Evolutionary conservation across 2,113 vertebrate genomes (phyloP).

Genomic region (Aphyosemion australe): DNA sequence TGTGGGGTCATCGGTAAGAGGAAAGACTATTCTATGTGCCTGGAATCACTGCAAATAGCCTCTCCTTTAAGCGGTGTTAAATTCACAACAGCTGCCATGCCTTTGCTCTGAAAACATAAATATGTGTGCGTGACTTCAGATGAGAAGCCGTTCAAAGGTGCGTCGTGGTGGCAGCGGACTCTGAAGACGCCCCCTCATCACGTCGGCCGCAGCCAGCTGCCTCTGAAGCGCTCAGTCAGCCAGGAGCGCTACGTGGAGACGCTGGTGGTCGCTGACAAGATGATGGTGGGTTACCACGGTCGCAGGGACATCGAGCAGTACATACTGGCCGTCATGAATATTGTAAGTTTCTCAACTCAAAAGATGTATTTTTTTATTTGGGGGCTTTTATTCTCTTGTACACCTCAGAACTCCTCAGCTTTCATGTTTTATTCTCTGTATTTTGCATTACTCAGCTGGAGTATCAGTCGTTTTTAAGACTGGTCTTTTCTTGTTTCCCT

Average conservation of each 20-base stretch:
- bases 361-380: constrained; percentile 8
- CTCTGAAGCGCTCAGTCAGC: constrained; percentile 94
- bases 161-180: constrained; percentile 90
- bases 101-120: background rate
- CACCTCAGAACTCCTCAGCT: too few species aligned
- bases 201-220: constrained; percentile 87
- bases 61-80: too few species aligned
- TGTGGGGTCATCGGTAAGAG: constrained; percentile 93
- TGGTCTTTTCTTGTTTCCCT: constrained; percentile 99
- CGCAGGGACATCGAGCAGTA: constrained; percentile 98
- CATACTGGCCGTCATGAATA: constrained; percentile 98
- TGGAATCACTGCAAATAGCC: too few species aligned
- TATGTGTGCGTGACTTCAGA: constrained; percentile 72
- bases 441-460: background rate
- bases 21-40: constrained; percentile 12
- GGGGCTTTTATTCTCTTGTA: too few species aligned
- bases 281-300: constrained; percentile 99
- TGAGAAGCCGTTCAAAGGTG: constrained; percentile 91
- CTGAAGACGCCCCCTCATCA: constrained; percentile 90
- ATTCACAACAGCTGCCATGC: background rate
- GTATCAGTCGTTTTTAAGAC: constrained; percentile 88
- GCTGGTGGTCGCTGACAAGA: constrained; percentile 96
- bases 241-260: constrained; percentile 97
- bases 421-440: too few species aligned
- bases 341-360: constrained; percentile 93